Percentiles rank a stretch among this genome's conserved stretches.
Conservation (phyloP, 2,888 invertebrate species). For the Tiphia femorata region DNA sequence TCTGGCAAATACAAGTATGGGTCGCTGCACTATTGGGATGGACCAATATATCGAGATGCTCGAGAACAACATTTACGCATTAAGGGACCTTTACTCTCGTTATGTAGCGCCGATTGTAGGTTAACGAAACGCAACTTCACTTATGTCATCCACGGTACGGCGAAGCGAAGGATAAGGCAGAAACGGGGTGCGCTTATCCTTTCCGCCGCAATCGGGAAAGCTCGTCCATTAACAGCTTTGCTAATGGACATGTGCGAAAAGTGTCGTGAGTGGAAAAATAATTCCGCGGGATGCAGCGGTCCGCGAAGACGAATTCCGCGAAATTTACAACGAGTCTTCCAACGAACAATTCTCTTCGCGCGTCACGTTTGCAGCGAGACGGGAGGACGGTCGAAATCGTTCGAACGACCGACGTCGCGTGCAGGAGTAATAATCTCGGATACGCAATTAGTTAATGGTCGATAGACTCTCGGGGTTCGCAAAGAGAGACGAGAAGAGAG, state of each 20-base stretch:
- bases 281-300: conserved; percentile 21
- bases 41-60: no score
- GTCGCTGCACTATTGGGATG: not conserved
- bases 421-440: not conserved
- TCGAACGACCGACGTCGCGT: not conserved
- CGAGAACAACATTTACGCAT: no score
- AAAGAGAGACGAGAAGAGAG: not conserved
- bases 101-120: no score
- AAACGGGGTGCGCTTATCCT: conserved; percentile 21
- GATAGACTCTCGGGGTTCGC: not conserved
- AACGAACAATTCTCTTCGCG: not conserved
- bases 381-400: no score
- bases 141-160: no score
- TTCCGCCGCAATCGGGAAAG: conserved; percentile 24
- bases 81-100: no score
- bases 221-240: conserved; percentile 39
- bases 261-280: conserved; percentile 23
- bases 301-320: conserved; percentile 7
- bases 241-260: conserved; percentile 35
- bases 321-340: conserved; percentile 15
- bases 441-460: conserved; percentile 13
- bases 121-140: no score
- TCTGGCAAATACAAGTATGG: conserved; percentile 50
- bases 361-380: conserved; percentile 5
- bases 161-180: no score